Base-by-base conservation (phyloP, 2,113 vertebrate species). In the Bambusicola thoracicus region DNA sequence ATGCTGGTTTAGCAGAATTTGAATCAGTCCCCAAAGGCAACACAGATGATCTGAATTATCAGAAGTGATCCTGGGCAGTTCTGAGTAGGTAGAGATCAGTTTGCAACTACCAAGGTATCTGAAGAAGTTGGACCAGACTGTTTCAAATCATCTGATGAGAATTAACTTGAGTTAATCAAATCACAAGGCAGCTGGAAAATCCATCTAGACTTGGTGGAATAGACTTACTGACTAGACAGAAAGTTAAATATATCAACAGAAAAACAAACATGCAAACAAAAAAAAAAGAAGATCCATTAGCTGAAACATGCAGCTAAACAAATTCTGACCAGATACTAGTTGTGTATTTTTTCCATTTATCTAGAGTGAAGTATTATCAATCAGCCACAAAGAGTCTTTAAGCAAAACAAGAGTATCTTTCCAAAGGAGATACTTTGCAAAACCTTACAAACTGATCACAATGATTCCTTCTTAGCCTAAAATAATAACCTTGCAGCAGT, bases 21-120 rank as follows among this genome's bases (percentile, higher is more conserved):
- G 77, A 77, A 87, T 65, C 1, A 0, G 66, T 43, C 90, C 46
- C 74, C 68, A 16, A 85, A 81, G 65, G 76, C 85, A 83, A 78
- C 76, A 67, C 92, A 94, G 80, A 79, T 81, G 92, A 96, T 94
- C 83, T 94, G 77, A 94, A 92, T 96, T 93, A 92, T 73, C 88
- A 81, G 48, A 84, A 94, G 77, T 6, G 53, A 84, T 84, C 86
- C 48, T 74, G 78, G 81, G 86, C 81, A 67, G 83, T 75, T 72
- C 56, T 51, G 72, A 83, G 83, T 68, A 89, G 95, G 93, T 75
- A 90, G 40, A 74, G 51, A 92, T 78, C 80, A 48, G 59, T 74
- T 82, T 83, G 66, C 61, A 74, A 19, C 72, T 74, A 88, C 87
- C 46, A 77, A 94, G 81, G 81, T 95, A 76, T 87, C 77, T 81